phyloP scores from a whole-genome alignment of 2,797 vertebrate species.

The Trachurus trachurus region DNA sequence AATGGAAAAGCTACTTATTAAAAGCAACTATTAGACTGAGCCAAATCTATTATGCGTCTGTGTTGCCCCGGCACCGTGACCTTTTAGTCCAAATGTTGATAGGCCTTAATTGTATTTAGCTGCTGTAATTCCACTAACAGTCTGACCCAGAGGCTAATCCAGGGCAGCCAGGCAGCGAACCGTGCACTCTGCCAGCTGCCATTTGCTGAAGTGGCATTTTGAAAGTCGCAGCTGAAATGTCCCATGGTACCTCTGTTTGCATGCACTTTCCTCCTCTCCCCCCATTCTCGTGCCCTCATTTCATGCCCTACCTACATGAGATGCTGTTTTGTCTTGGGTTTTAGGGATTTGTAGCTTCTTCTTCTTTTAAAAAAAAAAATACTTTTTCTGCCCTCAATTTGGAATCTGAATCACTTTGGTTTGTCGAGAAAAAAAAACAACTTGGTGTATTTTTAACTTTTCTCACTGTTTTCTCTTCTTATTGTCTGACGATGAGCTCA shows the following conservation, averaged over 20 bases:
- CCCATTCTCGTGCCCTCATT: slow-evolving; percentile 42
- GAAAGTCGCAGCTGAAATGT: slow-evolving; percentile 74
- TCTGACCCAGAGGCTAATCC: slow-evolving; percentile 79
- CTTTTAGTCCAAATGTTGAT: slow-evolving; percentile 78
- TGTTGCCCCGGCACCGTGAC: slow-evolving; percentile 64
- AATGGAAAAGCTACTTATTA: slow-evolving; percentile 71
- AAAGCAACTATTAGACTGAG: slow-evolving; percentile 53
- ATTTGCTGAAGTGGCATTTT: slow-evolving; percentile 76
- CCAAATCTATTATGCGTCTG: slow-evolving; percentile 63
- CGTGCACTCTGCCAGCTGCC: slow-evolving; percentile 69
- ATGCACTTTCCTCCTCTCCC: slow-evolving; percentile 42
- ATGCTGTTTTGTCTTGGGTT: slow-evolving; percentile 40
- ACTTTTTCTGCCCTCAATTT: slow-evolving; percentile 3
- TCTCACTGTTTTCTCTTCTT: neutral
- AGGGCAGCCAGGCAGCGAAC: slow-evolving; percentile 64
- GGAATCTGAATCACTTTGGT: slow-evolving; percentile 1
- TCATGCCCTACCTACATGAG: slow-evolving; percentile 22
- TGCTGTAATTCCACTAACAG: slow-evolving; percentile 79
- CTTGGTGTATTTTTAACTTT: neutral
- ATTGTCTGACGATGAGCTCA: slow-evolving; percentile 5
- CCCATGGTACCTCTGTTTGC: slow-evolving; percentile 57
- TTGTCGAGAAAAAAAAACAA: neutral
- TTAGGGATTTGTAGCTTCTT: slow-evolving; percentile 18
- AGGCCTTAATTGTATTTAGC: slow-evolving; percentile 82
- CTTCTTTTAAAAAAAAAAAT: neutral